A percentile compares a stretch with the other conserved stretches of the same genome.
phyloP scores from a whole-genome alignment of 2,888 invertebrate genomes.

The Agriopis aurantiaria region DNA sequence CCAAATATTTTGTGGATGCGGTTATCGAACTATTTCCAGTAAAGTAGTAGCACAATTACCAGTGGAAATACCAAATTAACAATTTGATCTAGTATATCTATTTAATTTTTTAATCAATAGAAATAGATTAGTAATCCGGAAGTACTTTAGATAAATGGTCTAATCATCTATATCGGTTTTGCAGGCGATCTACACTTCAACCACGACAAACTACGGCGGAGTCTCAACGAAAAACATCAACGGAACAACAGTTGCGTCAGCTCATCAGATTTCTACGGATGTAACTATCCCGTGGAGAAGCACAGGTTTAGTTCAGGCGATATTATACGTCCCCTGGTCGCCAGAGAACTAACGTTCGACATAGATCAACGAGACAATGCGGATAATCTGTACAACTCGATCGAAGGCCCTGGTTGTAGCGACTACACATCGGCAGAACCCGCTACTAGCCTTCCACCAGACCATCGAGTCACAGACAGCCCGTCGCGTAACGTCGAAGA shows the following conservation, averaged over 20 bases:
- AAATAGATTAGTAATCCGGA: neutral
- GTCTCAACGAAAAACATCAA: constrained; percentile 83
- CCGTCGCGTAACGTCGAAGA: constrained; percentile 92
- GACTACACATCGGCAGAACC: constrained; percentile 72
- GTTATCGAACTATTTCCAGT: constrained; percentile 10
- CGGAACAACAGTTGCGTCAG: constrained; percentile 84
- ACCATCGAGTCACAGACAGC: constrained; percentile 81
- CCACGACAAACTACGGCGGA: constrained; percentile 79
- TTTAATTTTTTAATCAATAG: neutral
- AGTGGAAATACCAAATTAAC: constrained; percentile 10
- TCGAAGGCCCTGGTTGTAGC: constrained; percentile 70
- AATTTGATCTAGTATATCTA: constrained; percentile 3
- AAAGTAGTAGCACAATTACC: constrained; percentile 2
- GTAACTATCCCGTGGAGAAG: constrained; percentile 84
- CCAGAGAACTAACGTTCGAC: constrained; percentile 77
- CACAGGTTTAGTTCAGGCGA: constrained; percentile 83
- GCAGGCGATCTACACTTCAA: constrained; percentile 80
- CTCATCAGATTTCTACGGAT: constrained; percentile 84
- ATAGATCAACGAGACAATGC: constrained; percentile 70
- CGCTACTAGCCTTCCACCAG: constrained; percentile 66
- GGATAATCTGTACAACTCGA: constrained; percentile 78
- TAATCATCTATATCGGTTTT: constrained; percentile 31
- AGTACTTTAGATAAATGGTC: constrained; percentile 7
- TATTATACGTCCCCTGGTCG: constrained; percentile 78
- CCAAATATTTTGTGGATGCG: constrained; percentile 4